Base-by-base conservation (phyloP, 2,888 invertebrate genomes). In the Rotaria magnacalcarata region DNA sequence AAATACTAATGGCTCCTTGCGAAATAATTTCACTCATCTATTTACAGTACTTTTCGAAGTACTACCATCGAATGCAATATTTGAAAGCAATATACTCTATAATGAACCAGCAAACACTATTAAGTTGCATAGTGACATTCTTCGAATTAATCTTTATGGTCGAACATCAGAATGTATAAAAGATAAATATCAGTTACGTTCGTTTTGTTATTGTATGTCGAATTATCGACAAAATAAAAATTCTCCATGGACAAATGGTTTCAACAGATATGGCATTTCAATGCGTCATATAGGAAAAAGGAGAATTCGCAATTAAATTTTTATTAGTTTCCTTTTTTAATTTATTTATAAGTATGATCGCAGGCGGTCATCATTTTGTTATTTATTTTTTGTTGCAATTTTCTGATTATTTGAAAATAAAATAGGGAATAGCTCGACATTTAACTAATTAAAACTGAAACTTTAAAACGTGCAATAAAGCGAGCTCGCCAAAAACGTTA, bases 101-200 rank as follows among this genome's bases (percentile, higher is more conserved):
- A 54, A 84, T 50, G 14, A 52, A 3, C 24, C 5, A 56, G 24
- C 4, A 43, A 56, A 84, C 14, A 6, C 2, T 34, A 58, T 86
- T 52, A 34, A 67, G 74, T 58, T 86, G 41, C 24, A 58, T 24
- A 41, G 67, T 60, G 52, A 84, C 41, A 86, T 86, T 54, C 67
- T 86, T 24, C 27, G 86, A 67, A 54, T 86, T 50, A 86, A 84
- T 86, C 24, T 60, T 41, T 86, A 86, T 84, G 86, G 86, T 52
- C 56, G 54, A 52, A 56, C 84, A 41, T 86, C 86, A 52, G 50
- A 41, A 67, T 86, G 86, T 52, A 86, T 86, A 2, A 67, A 80
- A 84, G 84, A 80, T 47, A 80, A 84, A 34, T 86, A 86, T 67
- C 41, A 84, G 43, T 67, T 86, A 27, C 84, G 84, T 34, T 84